Evolutionary conservation across 1,140 invertebrate species (phyloP), one percentile per base, ranked within the genome.

Genomic region (Ceratitis capitata): DNA sequence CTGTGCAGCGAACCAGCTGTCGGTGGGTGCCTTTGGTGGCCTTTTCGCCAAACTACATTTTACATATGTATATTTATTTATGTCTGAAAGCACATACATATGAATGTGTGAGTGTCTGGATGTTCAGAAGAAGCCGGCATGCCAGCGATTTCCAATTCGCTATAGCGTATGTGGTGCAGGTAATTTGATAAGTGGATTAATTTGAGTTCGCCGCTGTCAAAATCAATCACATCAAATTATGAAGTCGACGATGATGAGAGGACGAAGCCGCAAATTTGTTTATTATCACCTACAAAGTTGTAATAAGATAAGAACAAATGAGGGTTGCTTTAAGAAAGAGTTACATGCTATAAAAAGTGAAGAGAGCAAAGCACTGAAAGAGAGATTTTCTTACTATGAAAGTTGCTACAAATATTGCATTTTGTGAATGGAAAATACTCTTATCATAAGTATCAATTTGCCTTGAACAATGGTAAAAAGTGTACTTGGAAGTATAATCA

Each of bases 181-280:
- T 83, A 83, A 83, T 83, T 83, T 53, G 47, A 83, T 83, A 83
- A 83, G 82, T 83, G 47, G 47, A 51, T 83, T 83, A 83, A 51
- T 83, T 83, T 83, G 82, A 53, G 82, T 83, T 83, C 82, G 42
- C 45, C 23, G 45, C 45, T 51, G 47, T 83, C 82, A 35, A 83
- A 83, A 83, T 83, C 45, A 83, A 83, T 83, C 45, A 32, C 45
- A 83, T 83, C 82, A 51, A 83, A 83, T 83, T 26, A 83, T 83
- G 6, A 26, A 53, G 16, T 78, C n/a, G 32, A 19, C n/a, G 9
- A 49, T 83, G 82, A 51, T 29, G 82, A 3, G n/a, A 6, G 16
- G 26, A 26, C 23, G 19, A 19, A 2, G 10, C 32, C 7, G n/a
- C 69, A 23, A 78, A 23, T 42, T 78, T 35, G n/a, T n/a, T n/a